phyloP scores from a whole-genome alignment of 2,797 vertebrate species.

The Netta rufina region DNA sequence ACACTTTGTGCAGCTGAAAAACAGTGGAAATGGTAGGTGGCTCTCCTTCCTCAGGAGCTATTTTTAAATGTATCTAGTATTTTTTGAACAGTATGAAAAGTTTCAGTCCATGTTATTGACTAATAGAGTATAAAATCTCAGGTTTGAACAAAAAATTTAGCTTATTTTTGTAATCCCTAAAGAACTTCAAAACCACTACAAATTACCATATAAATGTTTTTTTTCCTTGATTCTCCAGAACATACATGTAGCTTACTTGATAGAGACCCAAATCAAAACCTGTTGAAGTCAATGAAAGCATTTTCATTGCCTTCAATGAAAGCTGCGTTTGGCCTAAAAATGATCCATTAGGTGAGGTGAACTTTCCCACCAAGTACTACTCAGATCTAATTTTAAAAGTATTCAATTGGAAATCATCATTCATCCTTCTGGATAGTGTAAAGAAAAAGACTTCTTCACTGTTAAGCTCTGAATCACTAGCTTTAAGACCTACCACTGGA shows the following conservation, averaged over 20 bases:
- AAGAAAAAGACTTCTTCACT: conserved; percentile 4
- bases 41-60: not conserved
- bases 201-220: not conserved
- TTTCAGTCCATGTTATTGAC: not conserved
- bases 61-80: not conserved
- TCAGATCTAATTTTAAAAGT: conserved; percentile 13
- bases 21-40: not conserved
- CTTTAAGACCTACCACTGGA: not conserved
- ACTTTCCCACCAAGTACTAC: conserved; percentile 4
- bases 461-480: not conserved
- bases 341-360: not conserved
- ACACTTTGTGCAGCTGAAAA: conserved; percentile 23
- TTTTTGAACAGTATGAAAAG: not conserved
- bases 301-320: not conserved
- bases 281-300: not conserved
- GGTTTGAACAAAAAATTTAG: not conserved
- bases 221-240: not conserved
- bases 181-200: not conserved
- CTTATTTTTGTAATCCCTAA: not conserved
- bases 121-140: not conserved
- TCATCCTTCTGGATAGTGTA: not conserved
- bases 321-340: conserved; percentile 27
- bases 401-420: conserved; percentile 16
- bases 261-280: not conserved
- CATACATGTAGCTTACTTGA: not conserved